Evolutionary conservation across 2,888 invertebrate genomes (phyloP).

Genomic region (Halictus ligatus): DNA sequence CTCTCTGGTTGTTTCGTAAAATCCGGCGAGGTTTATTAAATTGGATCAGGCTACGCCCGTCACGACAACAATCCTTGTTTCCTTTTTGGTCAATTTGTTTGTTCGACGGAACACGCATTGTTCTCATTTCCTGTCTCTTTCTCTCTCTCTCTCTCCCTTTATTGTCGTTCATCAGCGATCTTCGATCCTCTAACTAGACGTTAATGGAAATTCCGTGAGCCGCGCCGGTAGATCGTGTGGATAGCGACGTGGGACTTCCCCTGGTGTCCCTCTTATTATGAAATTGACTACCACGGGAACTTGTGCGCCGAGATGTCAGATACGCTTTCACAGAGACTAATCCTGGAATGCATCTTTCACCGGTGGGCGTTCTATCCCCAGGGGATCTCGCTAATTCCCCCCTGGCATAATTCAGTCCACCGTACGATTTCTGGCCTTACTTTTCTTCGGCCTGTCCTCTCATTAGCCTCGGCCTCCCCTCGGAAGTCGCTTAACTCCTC

Average conservation of each 20-base stretch:
- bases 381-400: conserved; percentile 32
- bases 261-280: conserved; percentile 56
- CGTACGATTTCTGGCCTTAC: conserved; percentile 6
- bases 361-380: conserved; percentile 36
- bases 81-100: conserved; percentile 27
- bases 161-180: conserved; percentile 50
- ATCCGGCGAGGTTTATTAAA: conserved; percentile 22
- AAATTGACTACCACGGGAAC: conserved; percentile 58
- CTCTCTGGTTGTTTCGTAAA: neutral
- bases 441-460: neutral
- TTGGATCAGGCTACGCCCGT: conserved; percentile 2
- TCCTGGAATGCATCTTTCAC: conserved; percentile 51
- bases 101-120: conserved; percentile 23
- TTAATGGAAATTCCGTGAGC: conserved; percentile 63
- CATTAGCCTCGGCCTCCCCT: neutral
- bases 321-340: conserved; percentile 44
- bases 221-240: conserved; percentile 38
- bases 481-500: neutral
- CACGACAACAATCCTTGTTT: conserved; percentile 31
- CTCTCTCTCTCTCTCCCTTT: conserved; percentile 16
- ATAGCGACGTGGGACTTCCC: conserved; percentile 56
- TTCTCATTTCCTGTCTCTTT: conserved; percentile 25
- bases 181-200: conserved; percentile 55
- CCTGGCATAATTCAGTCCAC: conserved; percentile 22
- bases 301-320: conserved; percentile 46